Conservation (phyloP, 2,797 vertebrate genomes). For the Bradypodion ventrale region DNA sequence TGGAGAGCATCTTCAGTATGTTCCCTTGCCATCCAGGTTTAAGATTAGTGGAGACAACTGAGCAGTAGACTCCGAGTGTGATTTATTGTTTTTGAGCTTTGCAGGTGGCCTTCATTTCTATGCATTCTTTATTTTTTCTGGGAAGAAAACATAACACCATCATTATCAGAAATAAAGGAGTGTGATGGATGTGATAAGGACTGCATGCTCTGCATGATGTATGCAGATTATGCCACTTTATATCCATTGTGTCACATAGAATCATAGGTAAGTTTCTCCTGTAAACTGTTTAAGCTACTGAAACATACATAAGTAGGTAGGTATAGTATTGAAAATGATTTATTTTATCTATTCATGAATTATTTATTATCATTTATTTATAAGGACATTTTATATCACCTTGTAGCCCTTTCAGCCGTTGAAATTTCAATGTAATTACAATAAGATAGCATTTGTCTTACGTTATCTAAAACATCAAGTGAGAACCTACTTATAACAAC, state of each 20-base stretch:
- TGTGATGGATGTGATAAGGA: constrained; percentile 44
- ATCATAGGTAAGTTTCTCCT: background rate
- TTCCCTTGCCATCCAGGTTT: constrained; percentile 15
- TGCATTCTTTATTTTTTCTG: constrained; percentile 55
- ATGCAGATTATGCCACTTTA: background rate
- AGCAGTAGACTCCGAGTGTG: constrained; percentile 39
- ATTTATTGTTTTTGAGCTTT: constrained; percentile 40
- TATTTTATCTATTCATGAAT: no score
- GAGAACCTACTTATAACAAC: no score
- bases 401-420: no score
- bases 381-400: no score
- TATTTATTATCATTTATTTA: no score
- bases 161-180: constrained; percentile 49
- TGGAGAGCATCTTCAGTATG: constrained; percentile 31
- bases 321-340: no score
- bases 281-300: background rate
- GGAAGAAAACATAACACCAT: constrained; percentile 42
- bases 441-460: no score
- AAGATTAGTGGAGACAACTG: constrained; percentile 44
- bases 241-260: constrained; percentile 42
- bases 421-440: no score
- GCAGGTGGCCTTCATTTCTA: constrained; percentile 61
- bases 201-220: constrained; percentile 23
- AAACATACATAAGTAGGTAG: background rate
- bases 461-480: no score